phyloP scores from a whole-genome alignment of 1,140 invertebrate genomes.

The Diploscapter pachys region DNA sequence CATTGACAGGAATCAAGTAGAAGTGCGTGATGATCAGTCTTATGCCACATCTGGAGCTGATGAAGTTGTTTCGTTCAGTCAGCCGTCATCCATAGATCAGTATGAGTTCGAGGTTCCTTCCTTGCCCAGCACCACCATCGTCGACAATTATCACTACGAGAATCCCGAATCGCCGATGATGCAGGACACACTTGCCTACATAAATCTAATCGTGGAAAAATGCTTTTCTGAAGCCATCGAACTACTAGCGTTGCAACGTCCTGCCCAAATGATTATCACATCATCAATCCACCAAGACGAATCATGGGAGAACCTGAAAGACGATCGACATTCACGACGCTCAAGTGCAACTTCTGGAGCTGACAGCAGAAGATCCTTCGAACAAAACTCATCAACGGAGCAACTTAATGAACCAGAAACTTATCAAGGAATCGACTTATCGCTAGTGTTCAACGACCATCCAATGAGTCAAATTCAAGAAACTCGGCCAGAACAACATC shows the following conservation, averaged over 20 bases:
- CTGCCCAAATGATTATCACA: background rate
- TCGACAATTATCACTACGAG: constrained; percentile 8
- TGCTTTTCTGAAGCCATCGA: constrained; percentile 13
- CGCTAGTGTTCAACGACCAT: constrained; percentile 8
- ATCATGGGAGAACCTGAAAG: constrained; percentile 1
- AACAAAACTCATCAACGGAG: constrained; percentile 11
- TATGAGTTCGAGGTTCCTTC: background rate
- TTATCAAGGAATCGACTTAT: background rate
- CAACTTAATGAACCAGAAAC: background rate
- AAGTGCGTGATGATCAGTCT: constrained; percentile 1
- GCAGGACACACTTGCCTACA: constrained; percentile 13
- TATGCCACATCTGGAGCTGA: constrained; percentile 24
- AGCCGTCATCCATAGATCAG: constrained; percentile 11
- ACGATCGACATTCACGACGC: background rate
- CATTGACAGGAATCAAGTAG: background rate
- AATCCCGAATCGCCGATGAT: background rate
- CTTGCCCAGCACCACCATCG: constrained; percentile 15
- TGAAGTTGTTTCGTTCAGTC: background rate
- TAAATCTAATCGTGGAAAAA: constrained; percentile 7
- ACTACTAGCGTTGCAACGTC: constrained; percentile 6
- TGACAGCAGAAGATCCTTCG: constrained; percentile 19
- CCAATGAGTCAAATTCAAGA: constrained; percentile 9
- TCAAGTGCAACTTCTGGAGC: constrained; percentile 30
- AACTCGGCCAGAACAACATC: background rate
- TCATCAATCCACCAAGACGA: constrained; percentile 4